Percentiles rank a stretch among this genome's conserved stretches.
Evolutionary conservation across 2,113 vertebrate species (phyloP).

Genomic region (Amblyornis subalaris): DNA sequence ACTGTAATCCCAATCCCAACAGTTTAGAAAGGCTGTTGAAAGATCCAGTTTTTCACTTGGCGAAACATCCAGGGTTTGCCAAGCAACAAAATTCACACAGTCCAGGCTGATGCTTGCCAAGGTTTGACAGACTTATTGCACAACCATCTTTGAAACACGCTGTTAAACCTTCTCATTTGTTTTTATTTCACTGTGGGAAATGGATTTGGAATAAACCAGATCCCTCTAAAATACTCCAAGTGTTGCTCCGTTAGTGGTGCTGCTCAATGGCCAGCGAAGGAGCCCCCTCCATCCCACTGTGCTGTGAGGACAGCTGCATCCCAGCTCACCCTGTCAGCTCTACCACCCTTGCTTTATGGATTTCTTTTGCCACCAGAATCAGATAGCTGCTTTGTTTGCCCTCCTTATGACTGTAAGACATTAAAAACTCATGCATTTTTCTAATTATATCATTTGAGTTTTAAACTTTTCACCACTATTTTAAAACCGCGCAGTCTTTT

Average conservation of each 20-base stretch:
- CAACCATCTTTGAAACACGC: background rate
- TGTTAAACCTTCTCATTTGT: background rate
- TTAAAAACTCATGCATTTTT: background rate
- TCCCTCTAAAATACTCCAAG: background rate
- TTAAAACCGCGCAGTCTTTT: background rate
- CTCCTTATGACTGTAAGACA: background rate
- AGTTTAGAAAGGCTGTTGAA: background rate
- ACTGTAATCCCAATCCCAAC: background rate
- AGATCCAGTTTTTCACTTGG: background rate
- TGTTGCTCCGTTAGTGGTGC: rapidly evolving
- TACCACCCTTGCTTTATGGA: rapidly evolving
- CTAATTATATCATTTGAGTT: background rate
- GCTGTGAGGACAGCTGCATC: background rate
- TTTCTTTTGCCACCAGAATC: background rate
- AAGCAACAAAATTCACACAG: background rate
- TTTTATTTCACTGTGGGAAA: background rate
- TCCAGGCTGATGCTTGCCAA: background rate
- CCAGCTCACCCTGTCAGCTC: background rate
- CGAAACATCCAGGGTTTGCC: background rate
- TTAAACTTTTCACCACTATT: background rate
- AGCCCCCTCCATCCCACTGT: background rate
- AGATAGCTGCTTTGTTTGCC: background rate
- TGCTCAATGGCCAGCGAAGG: rapidly evolving
- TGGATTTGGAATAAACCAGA: background rate
- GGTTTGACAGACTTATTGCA: background rate